Percentiles rank a stretch among this genome's conserved stretches.
These are phyloP conservation scores for Nycticebus coucang DNA, from an alignment of 2,113 vertebrate species.

Conservation along the genomic window DNA sequence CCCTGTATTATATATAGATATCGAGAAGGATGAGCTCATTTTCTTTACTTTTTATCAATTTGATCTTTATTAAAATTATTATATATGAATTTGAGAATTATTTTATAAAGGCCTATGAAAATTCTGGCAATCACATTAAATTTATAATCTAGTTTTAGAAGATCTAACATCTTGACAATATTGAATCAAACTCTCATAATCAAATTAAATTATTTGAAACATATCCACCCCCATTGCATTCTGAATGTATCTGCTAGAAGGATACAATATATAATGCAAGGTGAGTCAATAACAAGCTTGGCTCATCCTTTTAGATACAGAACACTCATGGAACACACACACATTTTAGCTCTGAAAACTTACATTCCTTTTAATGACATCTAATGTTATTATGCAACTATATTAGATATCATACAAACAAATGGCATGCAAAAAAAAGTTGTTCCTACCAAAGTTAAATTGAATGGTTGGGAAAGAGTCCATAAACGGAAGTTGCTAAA, in stretches of 20 bases:
- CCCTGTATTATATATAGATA: background rate
- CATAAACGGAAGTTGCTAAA: background rate
- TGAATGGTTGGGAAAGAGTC: background rate
- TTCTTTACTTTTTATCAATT: background rate
- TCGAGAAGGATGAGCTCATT: background rate
- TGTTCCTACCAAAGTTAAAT: background rate
- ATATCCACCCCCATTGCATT: background rate
- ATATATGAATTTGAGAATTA: background rate
- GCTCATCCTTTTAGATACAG: too few species aligned
- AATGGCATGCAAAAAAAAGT: background rate
- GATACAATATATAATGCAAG: too few species aligned
- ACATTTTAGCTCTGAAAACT: background rate
- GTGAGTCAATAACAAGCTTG: too few species aligned
- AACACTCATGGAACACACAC: background rate
- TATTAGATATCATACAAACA: conserved; percentile 24
- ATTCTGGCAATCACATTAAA: background rate
- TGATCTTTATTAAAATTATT: conserved; percentile 3
- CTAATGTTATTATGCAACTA: background rate
- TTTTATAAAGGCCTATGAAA: background rate
- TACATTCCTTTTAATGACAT: background rate
- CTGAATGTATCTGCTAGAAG: background rate
- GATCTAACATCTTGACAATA: background rate
- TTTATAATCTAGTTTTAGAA: conserved; percentile 32
- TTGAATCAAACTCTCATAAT: background rate
- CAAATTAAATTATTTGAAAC: background rate